Base-by-base conservation (phyloP, 2,797 vertebrate genomes). In the Sebastes dallii region DNA sequence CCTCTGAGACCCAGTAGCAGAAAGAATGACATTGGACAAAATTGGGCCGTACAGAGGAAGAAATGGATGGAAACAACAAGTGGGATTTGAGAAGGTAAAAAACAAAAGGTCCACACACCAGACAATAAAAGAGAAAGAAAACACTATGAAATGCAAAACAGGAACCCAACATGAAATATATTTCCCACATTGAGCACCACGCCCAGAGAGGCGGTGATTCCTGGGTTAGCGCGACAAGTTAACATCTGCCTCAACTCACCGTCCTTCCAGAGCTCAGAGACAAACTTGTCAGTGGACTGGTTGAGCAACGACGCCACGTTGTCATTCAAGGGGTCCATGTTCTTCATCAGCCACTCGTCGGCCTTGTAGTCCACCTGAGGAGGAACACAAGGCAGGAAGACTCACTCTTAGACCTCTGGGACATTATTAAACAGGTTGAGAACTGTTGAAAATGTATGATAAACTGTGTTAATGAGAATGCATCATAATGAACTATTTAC, bases 341-440 rank as follows among this genome's bases (percentile, higher is more conserved):
- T 99, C 95, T 99, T 99, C 97, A 99, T 99, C 91, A 99, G 94
- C 98, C 98, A 99, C 88, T 98, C 97, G 0, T 97, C 98, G 0
- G 98, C 98, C 88, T 99, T 99, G 91, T 99, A 99, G 85, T 99
- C 98, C 93, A 99, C 98, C 98, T 99, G 91, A 27, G 27, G 30
- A 73, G 60, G 3, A n/a, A 36, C 18, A 75, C 3, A 0, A 75
- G 25, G 22, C 22, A 71, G 14, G 62, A 66, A 66, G 62, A 39
- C 22, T 65, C n/a, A 22, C 56, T 36, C n/a, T 65, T 39, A 32
- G 14, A 67, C 25, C 42, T 30, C 65, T 52, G 9, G 20, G 6
- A 14, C 14, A 68, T 42, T 18, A 64, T 14, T 13, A 8, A 8
- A 13, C 42, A 6, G 8, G 54, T 5, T n/a, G 12, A 60, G 12